Base-by-base conservation (phyloP, 2,113 vertebrate species). In the Dicentrarchus labrax region DNA sequence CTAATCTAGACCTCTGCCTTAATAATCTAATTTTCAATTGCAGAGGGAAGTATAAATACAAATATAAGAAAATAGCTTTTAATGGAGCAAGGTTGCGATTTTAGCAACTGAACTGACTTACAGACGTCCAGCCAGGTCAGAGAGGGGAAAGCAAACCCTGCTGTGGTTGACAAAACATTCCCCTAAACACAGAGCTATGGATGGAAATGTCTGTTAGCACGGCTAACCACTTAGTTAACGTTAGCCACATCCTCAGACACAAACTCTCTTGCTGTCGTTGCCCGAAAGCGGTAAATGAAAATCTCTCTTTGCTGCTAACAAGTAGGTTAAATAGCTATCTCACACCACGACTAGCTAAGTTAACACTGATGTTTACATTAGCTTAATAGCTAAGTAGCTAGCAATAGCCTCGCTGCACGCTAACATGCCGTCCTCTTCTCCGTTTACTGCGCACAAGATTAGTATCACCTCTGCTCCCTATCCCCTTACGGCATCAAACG, bases 361-460 rank as follows among this genome's bases (percentile, higher is more conserved):
- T 81, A n/a, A 50, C 9, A 43, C 5, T 47, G 9, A 16, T 0
- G 13, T 19, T 82, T 30, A 8, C 13, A 1, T 69, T 85, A 74
- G 47, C 67, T 51, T 47, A 1, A 17, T 17, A 60, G 86, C 78
- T 90, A 83, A 57, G 56, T n/a, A 48, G 75, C 69, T 88, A 88
- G 48, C 72, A 22, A 4, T 77, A 91, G 80, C 82, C 12, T 78
- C 19, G 24, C n/a, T 56, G 41, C 50, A 22, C 48, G 1, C 15
- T 36, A 17, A 54, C 16, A 48, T 1, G 7, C 12, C 8, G 0
- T 3, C 47, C 17, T 48, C 22, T 51, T 5, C 12, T 65, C 5
- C 4, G 4, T 43, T 6, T 8, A 65, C 21, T 48, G 2, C 48
- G 0, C 22, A 17, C 4, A 51, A 6, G 15, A 3, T 0, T 4